Percentiles rank a stretch among this genome's conserved stretches.
phyloP scores from a whole-genome alignment of 2,113 vertebrate genomes.

The Hemibagrus wyckioides region DNA sequence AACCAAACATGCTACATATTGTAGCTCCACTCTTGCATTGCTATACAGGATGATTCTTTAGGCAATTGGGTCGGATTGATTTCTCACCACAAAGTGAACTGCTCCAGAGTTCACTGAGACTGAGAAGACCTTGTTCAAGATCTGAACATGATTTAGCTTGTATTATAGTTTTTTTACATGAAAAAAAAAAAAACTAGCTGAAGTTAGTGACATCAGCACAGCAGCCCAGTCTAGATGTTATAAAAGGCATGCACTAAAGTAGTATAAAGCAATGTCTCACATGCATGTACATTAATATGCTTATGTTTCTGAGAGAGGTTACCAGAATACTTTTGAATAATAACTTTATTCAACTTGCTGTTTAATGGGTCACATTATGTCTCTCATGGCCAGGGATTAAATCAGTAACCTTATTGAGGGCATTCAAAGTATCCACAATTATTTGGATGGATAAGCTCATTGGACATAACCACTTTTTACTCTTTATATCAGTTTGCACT shows the following conservation, averaged over 20 bases:
- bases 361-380: not conserved
- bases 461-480: not conserved
- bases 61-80: no score
- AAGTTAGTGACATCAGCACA: not conserved
- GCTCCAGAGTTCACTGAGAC: no score
- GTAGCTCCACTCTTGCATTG: no score
- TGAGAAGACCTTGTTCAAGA: no score
- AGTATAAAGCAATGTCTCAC: not conserved
- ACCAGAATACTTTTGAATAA: no score
- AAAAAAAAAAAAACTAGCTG: not conserved
- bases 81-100: no score
- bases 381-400: not conserved
- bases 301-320: not conserved
- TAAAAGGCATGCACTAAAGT: not conserved
- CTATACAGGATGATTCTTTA: no score
- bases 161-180: not conserved
- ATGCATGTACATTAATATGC: not conserved
- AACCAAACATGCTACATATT: no score
- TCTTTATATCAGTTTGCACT: not conserved
- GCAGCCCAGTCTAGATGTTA: not conserved
- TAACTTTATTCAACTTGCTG: not conserved
- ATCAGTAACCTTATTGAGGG: not conserved
- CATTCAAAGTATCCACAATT: not conserved
- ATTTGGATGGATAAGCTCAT: not conserved
- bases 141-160: not conserved